phyloP scores from a whole-genome alignment of 2,888 invertebrate species.

The Conus canariensis region DNA sequence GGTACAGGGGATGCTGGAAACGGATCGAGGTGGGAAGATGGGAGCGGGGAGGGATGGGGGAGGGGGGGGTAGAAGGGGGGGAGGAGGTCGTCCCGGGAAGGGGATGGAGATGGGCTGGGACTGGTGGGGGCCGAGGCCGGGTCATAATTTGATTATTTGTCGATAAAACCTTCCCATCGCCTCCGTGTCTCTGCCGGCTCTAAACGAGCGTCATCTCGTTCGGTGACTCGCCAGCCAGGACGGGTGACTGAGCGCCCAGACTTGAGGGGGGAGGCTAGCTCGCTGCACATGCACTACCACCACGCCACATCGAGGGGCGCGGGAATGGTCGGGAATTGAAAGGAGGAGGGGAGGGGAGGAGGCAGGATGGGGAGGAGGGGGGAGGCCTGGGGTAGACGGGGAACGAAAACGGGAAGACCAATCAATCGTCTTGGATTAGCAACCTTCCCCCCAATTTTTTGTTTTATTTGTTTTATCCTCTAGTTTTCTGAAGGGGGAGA shows the following conservation, averaged over 20 bases:
- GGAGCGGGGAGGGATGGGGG: not conserved
- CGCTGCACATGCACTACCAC: not conserved
- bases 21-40: not conserved
- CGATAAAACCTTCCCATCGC: constrained; percentile 50
- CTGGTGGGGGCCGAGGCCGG: constrained; percentile 1
- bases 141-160: constrained; percentile 55
- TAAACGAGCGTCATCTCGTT: constrained; percentile 38
- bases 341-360: not conserved
- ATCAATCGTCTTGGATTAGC: constrained; percentile 35
- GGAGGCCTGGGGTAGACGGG: not conserved
- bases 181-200: constrained; percentile 36
- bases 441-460: not conserved
- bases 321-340: not conserved
- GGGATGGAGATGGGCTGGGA: not conserved
- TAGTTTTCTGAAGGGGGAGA: not conserved
- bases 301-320: not conserved
- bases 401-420: not conserved
- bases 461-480: not conserved
- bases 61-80: not conserved
- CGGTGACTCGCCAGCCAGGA: not conserved
- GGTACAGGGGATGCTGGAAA: not conserved
- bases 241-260: constrained; percentile 7
- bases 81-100: not conserved
- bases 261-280: not conserved
- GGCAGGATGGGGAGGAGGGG: not conserved